Base-by-base conservation (phyloP, 2,888 invertebrate genomes). In the Enoplolaimus lenunculus region DNA sequence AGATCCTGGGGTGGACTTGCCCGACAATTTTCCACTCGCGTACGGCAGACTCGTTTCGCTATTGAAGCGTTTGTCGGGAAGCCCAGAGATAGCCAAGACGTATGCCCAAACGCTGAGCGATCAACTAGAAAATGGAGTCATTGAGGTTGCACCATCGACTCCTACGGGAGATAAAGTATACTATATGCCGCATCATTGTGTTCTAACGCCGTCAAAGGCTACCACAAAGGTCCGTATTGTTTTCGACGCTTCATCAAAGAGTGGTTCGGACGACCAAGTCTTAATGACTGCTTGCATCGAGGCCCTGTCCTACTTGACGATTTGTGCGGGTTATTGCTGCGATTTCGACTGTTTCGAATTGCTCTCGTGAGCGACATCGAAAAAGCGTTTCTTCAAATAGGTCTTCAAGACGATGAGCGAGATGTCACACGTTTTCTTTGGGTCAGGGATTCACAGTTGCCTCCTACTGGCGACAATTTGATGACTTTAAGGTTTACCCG, bases 381-480 rank as follows among this genome's bases (percentile, higher is more conserved):
- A 64, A 75, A 75, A 59, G 75, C 74, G 1, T 75, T 75, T 57
- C 69, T 72, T 21, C 68, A 70, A 26, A 45, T 75, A 0, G 71
- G 65, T 1, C 60, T 75, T 0, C 64, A 67, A 33, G 31, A 62
- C 3, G 31, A 59, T 0, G 73, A 73, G 57, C 60, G 74, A 1
- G 72, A 75, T n/a, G 45, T 68, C n/a, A 65, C 69, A 0, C 59
- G 71, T 7, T 74, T 73, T 35, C 30, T 70, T 1, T 69, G 70
- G 70, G 0, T 70, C 0, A 68, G 65, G 2, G 69, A 73, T 62
- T 16, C 34, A 3, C 3, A 2, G 1, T 16, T 21, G n/a, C 34
- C 34, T 7, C 30, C 67, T 3, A 29, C 34, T n/a, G 29, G 13
- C 29, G 68, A 70, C 7, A 70, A 70, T 28, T 28, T 70, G n/a